Conservation (phyloP, 2,797 vertebrate species). For the Phaenicophaeus curvirostris region DNA sequence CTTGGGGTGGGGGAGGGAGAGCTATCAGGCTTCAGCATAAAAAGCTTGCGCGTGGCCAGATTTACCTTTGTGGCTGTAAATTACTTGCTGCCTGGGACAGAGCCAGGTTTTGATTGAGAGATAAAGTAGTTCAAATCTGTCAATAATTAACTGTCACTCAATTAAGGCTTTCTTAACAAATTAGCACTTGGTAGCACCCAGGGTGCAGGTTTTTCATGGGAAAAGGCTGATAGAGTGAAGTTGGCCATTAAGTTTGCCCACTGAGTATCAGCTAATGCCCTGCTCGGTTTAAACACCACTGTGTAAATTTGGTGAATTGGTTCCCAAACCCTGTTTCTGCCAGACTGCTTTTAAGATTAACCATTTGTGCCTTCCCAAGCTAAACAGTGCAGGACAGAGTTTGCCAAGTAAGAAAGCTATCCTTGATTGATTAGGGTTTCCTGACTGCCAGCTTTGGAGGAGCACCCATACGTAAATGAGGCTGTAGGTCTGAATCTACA, state of each 20-base stretch:
- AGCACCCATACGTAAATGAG: background rate
- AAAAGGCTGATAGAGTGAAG: constrained; percentile 37
- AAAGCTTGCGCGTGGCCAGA: constrained; percentile 49
- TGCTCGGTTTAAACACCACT: constrained; percentile 18
- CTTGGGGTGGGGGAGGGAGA: constrained; percentile 16
- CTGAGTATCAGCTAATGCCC: constrained; percentile 25
- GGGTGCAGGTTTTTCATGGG: constrained; percentile 61
- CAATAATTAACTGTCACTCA: constrained; percentile 76
- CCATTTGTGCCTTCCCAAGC: background rate
- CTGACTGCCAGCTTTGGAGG: background rate
- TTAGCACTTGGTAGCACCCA: constrained; percentile 69
- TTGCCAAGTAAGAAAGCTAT: background rate
- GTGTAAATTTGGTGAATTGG: constrained; percentile 5
- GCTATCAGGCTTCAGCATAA: constrained; percentile 6
- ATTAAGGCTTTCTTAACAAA: constrained; percentile 70
- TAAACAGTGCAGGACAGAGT: background rate
- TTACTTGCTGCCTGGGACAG: constrained; percentile 62
- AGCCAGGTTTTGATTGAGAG: constrained; percentile 71
- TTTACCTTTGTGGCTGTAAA: constrained; percentile 65
- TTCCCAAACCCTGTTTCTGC: background rate
- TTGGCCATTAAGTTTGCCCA: constrained; percentile 30
- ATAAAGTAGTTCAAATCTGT: constrained; percentile 75
- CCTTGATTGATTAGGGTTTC: background rate
- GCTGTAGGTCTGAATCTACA: background rate
- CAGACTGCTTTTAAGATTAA: constrained; percentile 9